A percentile compares a stretch with the other conserved stretches of the same genome.
These are phyloP conservation scores for Passer montanus DNA, from an alignment of 2,113 vertebrate genomes.

Conservation along the genomic window DNA sequence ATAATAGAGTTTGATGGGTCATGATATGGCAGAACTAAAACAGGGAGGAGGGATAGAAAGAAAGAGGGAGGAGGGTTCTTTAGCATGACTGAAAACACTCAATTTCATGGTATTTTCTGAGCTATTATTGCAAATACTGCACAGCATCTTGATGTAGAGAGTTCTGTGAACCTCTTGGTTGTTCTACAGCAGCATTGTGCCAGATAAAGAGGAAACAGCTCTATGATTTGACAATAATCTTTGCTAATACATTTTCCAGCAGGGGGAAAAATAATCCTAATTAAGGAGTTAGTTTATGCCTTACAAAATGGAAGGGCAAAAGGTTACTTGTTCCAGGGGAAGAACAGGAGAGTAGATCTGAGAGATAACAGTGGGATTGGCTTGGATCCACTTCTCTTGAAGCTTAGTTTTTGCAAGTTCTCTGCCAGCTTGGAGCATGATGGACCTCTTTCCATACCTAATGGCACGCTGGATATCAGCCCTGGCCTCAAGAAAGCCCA, in stretches of 20 bases:
- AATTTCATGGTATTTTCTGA: background rate
- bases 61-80: background rate
- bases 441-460: conserved; percentile 58
- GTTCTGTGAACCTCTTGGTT: background rate
- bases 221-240: conserved; percentile 1
- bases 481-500: conserved; percentile 58
- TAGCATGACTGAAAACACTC: background rate
- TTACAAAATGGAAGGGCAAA: conserved; percentile 46
- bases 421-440: conserved; percentile 60
- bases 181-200: background rate
- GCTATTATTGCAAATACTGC: background rate
- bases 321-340: conserved; percentile 52
- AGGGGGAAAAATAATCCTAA: conserved; percentile 38
- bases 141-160: background rate
- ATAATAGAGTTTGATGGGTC: background rate
- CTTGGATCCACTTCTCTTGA: conserved; percentile 51
- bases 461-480: conserved; percentile 65
- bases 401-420: conserved; percentile 51
- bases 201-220: background rate
- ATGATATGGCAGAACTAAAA: background rate
- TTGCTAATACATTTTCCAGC: conserved; percentile 26
- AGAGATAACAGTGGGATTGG: conserved; percentile 51
- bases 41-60: background rate
- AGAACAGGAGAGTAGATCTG: conserved; percentile 50
- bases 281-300: conserved; percentile 52